phyloP scores from a whole-genome alignment of 2,113 vertebrate species.

The Thunnus thynnus region DNA sequence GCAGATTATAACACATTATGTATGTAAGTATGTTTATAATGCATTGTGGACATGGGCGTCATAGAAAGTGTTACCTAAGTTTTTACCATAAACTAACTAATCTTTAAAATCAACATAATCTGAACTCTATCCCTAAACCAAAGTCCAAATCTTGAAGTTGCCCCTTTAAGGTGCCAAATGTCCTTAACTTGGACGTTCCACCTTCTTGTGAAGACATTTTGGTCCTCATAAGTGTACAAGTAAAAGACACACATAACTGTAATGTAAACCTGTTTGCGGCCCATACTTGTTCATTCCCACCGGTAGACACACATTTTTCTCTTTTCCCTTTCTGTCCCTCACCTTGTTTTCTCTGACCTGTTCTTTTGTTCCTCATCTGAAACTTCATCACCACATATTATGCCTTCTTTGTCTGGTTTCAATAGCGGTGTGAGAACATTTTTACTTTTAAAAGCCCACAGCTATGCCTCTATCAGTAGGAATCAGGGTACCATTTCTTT shows the following conservation, averaged over 20 bases:
- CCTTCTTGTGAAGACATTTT: background rate
- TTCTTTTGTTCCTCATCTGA: conserved; percentile 70
- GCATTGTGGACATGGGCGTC: too few species aligned
- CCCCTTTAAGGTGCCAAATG: background rate
- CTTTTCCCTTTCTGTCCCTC: conserved; percentile 25
- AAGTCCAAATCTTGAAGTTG: background rate
- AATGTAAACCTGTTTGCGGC: conserved; percentile 23
- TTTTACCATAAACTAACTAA: too few species aligned
- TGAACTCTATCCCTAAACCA: background rate
- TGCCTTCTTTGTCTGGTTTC: conserved; percentile 64
- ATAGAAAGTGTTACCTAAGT: too few species aligned
- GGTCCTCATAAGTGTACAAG: background rate
- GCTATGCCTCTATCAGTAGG: conserved; percentile 25
- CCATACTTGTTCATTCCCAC: conserved; percentile 19
- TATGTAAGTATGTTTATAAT: too few species aligned
- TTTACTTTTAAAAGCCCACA: conserved; percentile 61
- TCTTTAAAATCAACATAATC: background rate
- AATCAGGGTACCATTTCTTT: conserved; percentile 50
- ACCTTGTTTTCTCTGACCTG: conserved; percentile 34
- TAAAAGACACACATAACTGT: background rate
- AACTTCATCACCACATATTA: conserved; percentile 70
- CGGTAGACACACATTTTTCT: conserved; percentile 14
- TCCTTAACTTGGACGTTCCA: background rate
- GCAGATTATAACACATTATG: too few species aligned
- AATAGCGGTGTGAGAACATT: conserved; percentile 67